A percentile compares a stretch with the other conserved stretches of the same genome.
phyloP scores from a whole-genome alignment of 1,140 invertebrate species.

The Procambarus clarkii region DNA sequence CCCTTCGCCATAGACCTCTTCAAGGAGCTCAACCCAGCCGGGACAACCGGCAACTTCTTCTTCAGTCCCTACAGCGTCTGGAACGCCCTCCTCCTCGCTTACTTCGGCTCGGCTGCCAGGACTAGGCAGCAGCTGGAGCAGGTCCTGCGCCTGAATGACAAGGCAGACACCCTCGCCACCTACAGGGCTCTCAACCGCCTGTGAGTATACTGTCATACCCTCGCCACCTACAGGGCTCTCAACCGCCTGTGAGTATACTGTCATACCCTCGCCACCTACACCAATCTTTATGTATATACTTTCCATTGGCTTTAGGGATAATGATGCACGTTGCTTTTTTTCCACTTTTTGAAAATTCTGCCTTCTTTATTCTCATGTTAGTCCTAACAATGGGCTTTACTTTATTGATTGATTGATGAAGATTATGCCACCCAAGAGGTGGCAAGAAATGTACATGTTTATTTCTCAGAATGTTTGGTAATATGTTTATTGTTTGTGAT shows the following conservation, averaged over 20 bases:
- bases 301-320: too few species aligned
- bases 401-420: too few species aligned
- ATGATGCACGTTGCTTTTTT: too few species aligned
- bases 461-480: too few species aligned
- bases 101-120: slow-evolving; percentile 84
- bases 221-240: slow-evolving; percentile 33
- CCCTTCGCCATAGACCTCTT: slow-evolving; percentile 54
- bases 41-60: slow-evolving; percentile 82
- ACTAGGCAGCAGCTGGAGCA: slow-evolving; percentile 76
- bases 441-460: too few species aligned
- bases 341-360: too few species aligned
- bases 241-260: not conserved
- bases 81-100: slow-evolving; percentile 85
- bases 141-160: slow-evolving; percentile 12
- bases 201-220: not conserved
- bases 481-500: too few species aligned
- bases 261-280: not conserved
- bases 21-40: slow-evolving; percentile 37
- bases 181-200: slow-evolving; percentile 41
- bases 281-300: too few species aligned
- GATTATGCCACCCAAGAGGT: too few species aligned
- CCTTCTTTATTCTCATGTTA: too few species aligned
- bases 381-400: too few species aligned
- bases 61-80: slow-evolving; percentile 94
- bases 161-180: slow-evolving; percentile 18